phyloP scores from a whole-genome alignment of 2,797 vertebrate species.

The Muscicapa comitata region DNA sequence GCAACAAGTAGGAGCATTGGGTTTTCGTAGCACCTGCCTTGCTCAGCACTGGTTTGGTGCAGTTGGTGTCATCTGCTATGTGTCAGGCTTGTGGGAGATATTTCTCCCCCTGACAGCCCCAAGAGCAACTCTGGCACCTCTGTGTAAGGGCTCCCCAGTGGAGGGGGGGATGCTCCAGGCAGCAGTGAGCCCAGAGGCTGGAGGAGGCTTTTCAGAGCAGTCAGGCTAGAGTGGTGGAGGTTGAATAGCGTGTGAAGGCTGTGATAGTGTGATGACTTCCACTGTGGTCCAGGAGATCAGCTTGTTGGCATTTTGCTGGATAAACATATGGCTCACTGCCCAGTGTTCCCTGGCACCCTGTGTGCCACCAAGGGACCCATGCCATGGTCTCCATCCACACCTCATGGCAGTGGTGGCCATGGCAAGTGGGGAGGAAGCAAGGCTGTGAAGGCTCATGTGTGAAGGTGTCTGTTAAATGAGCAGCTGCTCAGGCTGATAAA shows the following conservation, averaged over 20 bases:
- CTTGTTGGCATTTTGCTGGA: neutral
- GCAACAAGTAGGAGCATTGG: neutral
- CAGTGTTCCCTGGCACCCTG: neutral
- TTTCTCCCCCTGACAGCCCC: neutral
- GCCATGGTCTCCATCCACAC: fast-evolving
- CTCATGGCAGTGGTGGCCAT: fast-evolving
- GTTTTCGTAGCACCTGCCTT: neutral
- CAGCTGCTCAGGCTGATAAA: neutral
- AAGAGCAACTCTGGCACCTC: neutral
- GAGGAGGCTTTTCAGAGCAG: neutral
- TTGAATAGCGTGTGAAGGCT: neutral
- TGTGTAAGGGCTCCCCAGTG: neutral
- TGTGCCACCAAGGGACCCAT: neutral
- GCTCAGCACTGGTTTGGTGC: neutral
- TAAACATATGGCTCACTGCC: neutral
- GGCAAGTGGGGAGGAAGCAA: fast-evolving
- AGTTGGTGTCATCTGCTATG: neutral
- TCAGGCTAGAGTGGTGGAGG: neutral
- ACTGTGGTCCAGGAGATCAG: neutral
- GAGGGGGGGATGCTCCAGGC: neutral
- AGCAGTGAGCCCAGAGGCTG: neutral
- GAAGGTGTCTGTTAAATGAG: neutral
- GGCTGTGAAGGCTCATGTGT: fast-evolving
- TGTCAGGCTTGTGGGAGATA: neutral
- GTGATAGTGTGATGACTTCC: neutral